Base-by-base conservation (phyloP, 2,888 invertebrate species). In the Ochropacha duplaris region DNA sequence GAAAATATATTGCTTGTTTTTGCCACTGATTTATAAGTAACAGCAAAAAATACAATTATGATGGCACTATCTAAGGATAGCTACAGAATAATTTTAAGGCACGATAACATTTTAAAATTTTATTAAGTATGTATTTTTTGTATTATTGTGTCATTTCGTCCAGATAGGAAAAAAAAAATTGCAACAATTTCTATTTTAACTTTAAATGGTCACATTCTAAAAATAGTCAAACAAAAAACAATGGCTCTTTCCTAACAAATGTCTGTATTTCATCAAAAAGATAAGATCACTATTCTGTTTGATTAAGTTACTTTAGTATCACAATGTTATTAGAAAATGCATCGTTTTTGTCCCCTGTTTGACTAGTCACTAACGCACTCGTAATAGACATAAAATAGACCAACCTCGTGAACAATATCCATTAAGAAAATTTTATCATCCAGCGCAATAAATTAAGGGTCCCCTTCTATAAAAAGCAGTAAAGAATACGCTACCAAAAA, bases 371-470 rank as follows among this genome's bases (percentile, higher is more conserved):
- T 68, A 62, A 66, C 72, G 19, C n/a, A 44, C 44, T 19, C 19
- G 64, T 79, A 80, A 84, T 79, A 74, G 74, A 71, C 62, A 74
- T 78, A 75, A 76, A 81, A 81, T 78, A 76, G 73, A 77, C 79
- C 77, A 76, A 75, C 80, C 79, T 80, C 86, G 80, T 86, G 87
- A 84, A 85, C 84, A 86, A 82, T 84, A 86, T 84, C 87, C 86
- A 87, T 87, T 87, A 87, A 78, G 79, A 78, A 85, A 83, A 84
- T 87, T 83, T 89, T 88, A 87, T 90, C 86, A 87, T 84, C 79
- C 76, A 77, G 77, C 77, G 79, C 84, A 75, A 89, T 90, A 90
- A 90, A 90, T 90, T 86, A 86, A 71, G 59, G 66, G 70, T 67
- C 84, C 86, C 83, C 84, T 76, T 66, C 72, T 76, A 73, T 71